A percentile compares a stretch with the other conserved stretches of the same genome.
phyloP scores from a whole-genome alignment of 1,140 invertebrate species.

The Semibalanus balanoides region DNA sequence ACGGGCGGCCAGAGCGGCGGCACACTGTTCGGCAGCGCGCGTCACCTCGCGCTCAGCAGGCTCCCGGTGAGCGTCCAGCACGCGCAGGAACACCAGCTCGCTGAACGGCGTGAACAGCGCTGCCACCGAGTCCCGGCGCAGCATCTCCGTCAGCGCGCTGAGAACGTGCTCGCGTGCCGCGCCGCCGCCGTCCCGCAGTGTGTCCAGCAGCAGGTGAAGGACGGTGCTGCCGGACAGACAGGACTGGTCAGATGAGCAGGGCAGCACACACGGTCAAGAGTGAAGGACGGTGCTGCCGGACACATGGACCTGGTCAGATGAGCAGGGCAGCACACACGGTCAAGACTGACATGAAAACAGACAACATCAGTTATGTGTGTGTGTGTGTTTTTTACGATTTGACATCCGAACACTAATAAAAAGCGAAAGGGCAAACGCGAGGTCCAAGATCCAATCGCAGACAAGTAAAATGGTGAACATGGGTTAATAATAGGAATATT shows the following conservation, averaged over 20 bases:
- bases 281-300: no score
- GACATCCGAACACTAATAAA: no score
- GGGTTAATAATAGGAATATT: no score
- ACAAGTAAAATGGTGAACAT: no score
- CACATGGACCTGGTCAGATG: no score
- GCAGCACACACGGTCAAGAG: no score
- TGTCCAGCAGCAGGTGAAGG: constrained; percentile 54
- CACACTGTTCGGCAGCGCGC: constrained; percentile 15
- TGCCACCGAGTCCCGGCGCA: constrained; percentile 55
- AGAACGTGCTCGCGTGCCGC: constrained; percentile 48
- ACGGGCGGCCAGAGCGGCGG: background rate
- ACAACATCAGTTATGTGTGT: no score
- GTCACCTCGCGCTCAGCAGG: constrained; percentile 52
- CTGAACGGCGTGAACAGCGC: constrained; percentile 66
- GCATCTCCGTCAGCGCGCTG: constrained; percentile 60
- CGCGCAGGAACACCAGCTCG: constrained; percentile 71
- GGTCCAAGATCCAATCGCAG: no score
- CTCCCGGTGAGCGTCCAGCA: constrained; percentile 67
- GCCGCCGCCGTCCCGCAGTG: constrained; percentile 50
- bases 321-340: no score
- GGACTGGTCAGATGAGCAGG: background rate
- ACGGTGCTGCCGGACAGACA: constrained; percentile 38
- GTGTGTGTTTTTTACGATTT: no score
- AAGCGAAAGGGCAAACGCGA: no score
- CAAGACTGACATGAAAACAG: no score